Evolutionary conservation across 2,888 invertebrate genomes (phyloP), one percentile per base, ranked within the genome.

Genomic region (Phyllotreta cruciferae): DNA sequence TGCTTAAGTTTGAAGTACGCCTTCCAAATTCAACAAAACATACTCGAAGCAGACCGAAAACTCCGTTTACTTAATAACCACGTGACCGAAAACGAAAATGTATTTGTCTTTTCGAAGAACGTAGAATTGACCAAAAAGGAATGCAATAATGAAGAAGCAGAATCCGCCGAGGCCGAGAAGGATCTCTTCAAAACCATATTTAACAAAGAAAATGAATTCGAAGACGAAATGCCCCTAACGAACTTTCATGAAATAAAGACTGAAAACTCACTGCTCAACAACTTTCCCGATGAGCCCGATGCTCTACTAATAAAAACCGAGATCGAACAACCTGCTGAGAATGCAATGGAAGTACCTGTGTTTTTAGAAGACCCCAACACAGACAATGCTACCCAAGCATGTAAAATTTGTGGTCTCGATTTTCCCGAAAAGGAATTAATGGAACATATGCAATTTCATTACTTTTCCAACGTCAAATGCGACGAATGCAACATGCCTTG

Each of bases 1-100:
- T 69, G 71, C 65, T 41, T 73, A 34, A 71, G 73, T 58, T 62
- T 75, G 55, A 73, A 72, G 66, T 66, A 69, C 13, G 74, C 74
- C 9, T 73, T 71, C 49, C 63, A 62, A 44, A 73, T 75, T 24
- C 74, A 74, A 62, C 74, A 75, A 58, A 69, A 63, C 39, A 71
- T 75, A 55, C 56, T 73, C 36, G 69, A 69, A 66, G 62, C 69
- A 41, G 67, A 73, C 34, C 63, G 66, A 50, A 71, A 68, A 56
- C 60, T 73, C 13, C 60, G 50, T 13, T 13, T 55, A n/a, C 38
- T 36, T 37, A 55, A 64, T 14, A 41, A 34, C 38, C 45, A 56
- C 11, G 50, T 54, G 50, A 49, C 37, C 39, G 49, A 55, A 11
- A 50, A 56, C 10, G 49, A 44, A 64, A n/a, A 37, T 35, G 1